phyloP scores from a whole-genome alignment of 2,113 vertebrate genomes.

The Neotoma lepida region DNA sequence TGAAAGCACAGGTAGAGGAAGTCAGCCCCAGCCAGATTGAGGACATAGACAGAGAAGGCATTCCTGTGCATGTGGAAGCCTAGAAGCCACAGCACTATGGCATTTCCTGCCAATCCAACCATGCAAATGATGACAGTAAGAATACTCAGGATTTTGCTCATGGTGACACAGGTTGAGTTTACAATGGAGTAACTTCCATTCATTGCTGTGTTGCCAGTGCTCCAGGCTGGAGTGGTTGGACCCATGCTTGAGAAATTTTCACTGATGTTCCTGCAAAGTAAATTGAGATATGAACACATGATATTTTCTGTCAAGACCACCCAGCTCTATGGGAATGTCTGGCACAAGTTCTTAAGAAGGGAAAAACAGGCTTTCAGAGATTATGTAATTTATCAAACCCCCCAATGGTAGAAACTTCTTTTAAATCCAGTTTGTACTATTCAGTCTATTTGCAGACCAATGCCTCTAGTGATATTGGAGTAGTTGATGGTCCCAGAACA shows the following conservation, averaged over 20 bases:
- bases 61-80: not conserved
- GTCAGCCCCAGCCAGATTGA: conserved; percentile 9
- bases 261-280: not conserved
- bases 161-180: fast-evolving
- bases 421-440: not conserved
- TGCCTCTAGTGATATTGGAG: not conserved
- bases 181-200: not conserved
- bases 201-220: fast-evolving
- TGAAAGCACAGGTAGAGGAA: not conserved
- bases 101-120: not conserved
- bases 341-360: not conserved
- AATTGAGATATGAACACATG: not conserved
- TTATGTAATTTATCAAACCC: not conserved
- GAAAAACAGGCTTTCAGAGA: not conserved
- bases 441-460: not conserved
- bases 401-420: not conserved
- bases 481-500: not conserved
- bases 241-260: not conserved
- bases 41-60: not conserved
- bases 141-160: fast-evolving
- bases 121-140: not conserved
- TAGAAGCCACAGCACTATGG: conserved; percentile 24
- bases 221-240: not conserved
- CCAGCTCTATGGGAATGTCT: not conserved
- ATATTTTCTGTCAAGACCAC: not conserved